Conservation (phyloP, 2,113 vertebrate genomes). For the Platycercus adscitus region DNA sequence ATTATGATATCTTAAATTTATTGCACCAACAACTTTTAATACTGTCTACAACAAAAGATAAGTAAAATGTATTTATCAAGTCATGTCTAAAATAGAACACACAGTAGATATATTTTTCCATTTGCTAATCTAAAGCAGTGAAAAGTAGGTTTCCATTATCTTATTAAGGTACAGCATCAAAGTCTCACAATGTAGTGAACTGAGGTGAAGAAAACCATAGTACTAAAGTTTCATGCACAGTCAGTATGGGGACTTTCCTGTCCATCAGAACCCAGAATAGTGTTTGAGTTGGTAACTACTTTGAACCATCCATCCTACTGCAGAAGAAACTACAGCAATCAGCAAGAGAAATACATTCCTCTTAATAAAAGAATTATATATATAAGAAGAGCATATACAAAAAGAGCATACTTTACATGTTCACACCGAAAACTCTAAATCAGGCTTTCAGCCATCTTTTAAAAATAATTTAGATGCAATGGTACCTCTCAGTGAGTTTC, state of each 20-base stretch:
- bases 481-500: not conserved
- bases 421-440: not conserved
- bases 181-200: not conserved
- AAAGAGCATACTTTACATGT: not conserved
- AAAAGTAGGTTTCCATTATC: not conserved
- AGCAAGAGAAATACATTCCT: not conserved
- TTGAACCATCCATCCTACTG: not conserved
- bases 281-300: not conserved
- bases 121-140: not conserved
- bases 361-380: not conserved
- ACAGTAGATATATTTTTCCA: not conserved
- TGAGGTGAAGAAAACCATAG: not conserved
- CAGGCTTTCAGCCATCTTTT: not conserved
- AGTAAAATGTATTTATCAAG: not conserved
- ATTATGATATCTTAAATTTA: not conserved
- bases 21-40: not conserved
- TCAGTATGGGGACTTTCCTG: not conserved
- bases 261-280: not conserved
- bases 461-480: too few species aligned
- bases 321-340: not conserved
- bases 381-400: too few species aligned
- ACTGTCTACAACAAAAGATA: not conserved
- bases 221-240: not conserved
- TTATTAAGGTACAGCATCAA: not conserved
- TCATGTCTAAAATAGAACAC: not conserved